Evolutionary conservation across 2,797 vertebrate genomes (phyloP), one percentile per base, ranked within the genome.

Genomic region (Gastrophryne carolinensis): DNA sequence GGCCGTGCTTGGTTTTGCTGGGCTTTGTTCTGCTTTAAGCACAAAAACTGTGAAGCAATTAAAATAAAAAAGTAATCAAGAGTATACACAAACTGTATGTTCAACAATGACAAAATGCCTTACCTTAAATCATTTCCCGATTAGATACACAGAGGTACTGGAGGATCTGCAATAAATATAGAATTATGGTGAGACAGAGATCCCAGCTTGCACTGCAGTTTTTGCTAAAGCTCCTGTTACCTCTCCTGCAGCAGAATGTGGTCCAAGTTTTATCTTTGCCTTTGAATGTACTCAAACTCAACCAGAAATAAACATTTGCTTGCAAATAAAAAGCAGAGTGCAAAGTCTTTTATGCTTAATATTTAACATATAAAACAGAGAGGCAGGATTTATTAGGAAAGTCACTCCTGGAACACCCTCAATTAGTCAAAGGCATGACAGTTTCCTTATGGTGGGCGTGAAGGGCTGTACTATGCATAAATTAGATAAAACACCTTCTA

Each of bases 281-380:
- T 67, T 1, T 29, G 7, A 8, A 35, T 53, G 17, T 13, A 34
- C 30, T 34, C 70, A 73, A 26, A 34, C 17, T 56, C 13, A n/a
- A n/a, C 65, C 3, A 54, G n/a, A 30, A 73, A 58, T 75, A 58
- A 67, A 66, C 21, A 12, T 67, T 26, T 75, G 53, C 39, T 52
- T 30, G 30, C 13, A 49, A 60, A 67, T 29, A 49, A n/a, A 74
- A 49, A 9, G 15, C 12, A 50, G 19, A 11, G 12, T 27, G 52
- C 32, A 12, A 56, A 61, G n/a, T 41, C 30, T 39, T 50, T n/a
- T 27, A 24, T 52, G 17, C 24, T 53, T 72, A 52, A 75, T 66
- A 68, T 52, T 47, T 66, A 58, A 74, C 35, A 27, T 41, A 41
- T 56, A 57, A 65, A 49, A 30, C 9, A 71, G 44, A 3, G 4